A percentile compares a stretch with the other conserved stretches of the same genome.
Evolutionary conservation across 2,888 invertebrate species (phyloP).

Genomic region (Theretra japonica): DNA sequence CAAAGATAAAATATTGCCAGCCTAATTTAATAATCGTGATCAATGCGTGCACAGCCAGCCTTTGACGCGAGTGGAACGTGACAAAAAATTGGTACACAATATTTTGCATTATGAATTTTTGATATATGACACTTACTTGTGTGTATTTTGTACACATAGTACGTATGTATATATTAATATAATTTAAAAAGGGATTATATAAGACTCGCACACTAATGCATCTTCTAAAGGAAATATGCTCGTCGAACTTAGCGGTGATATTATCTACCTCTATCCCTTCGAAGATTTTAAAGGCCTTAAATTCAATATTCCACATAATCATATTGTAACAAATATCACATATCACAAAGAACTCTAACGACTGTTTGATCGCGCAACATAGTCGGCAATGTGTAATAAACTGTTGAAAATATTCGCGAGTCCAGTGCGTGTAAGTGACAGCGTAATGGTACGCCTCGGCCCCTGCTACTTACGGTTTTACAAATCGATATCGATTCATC

Average conservation of each 20-base stretch:
- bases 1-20: slow-evolving; percentile 12
- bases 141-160: too few species aligned
- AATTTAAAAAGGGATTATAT: too few species aligned
- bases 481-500: slow-evolving; percentile 39
- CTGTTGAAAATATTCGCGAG: slow-evolving; percentile 32
- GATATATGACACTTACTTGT: too few species aligned
- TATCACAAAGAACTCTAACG: background rate
- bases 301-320: too few species aligned
- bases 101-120: background rate
- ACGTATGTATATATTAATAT: too few species aligned
- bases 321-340: too few species aligned
- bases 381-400: background rate
- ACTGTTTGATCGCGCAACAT: background rate
- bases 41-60: background rate
- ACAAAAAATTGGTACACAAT: background rate
- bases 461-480: slow-evolving; percentile 49
- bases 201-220: too few species aligned
- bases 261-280: too few species aligned
- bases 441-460: slow-evolving; percentile 52
- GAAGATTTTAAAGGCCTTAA: too few species aligned
- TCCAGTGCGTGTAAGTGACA: slow-evolving; percentile 47
- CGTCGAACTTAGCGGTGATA: too few species aligned
- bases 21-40: slow-evolving; percentile 21
- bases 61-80: background rate
- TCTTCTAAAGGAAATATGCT: too few species aligned